Base-by-base conservation (phyloP, 2,888 invertebrate genomes). In the Tachina grossa region DNA sequence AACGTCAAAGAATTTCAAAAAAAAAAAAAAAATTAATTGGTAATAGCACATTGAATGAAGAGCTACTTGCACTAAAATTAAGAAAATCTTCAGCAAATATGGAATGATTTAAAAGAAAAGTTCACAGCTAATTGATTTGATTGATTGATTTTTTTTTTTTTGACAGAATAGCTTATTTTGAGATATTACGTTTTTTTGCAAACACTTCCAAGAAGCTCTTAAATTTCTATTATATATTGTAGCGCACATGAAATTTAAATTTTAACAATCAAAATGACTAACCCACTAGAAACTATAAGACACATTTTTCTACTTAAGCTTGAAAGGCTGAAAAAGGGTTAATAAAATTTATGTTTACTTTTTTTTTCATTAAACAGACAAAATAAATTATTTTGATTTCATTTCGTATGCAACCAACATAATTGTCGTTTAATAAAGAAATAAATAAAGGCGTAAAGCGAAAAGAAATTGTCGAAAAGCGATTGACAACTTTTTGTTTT, bases 351-450 rank as follows among this genome's bases (percentile, higher is more conserved):
- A 77, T 71, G 71, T 31, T 31, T 31, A 39, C n/a, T n/a, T n/a
- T 39, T 55, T 65, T 77, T 55, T 41, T 57, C 31, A 68, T 41
- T 51, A 72, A 77, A 76, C 63, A 71, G 16, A 5, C 53, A 55
- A 72, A 66, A 61, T 47, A 63, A 65, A 57, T 49, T 69, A 11
- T 57, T 68, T 63, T 69, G 49, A 63, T 51, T 65, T 22, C 55
- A 78, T 78, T 85, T 69, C 5, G 78, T 85, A 85, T 85, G 69
- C 85, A 69, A 31, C 45, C 47, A 66, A 22, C 57, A 68, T 59
- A 65, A 47, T 66, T 55, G 49, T 39, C 47, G 55, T 65, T 76
- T 69, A 83, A 65, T 71, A 72, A 83, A 71, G 14, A 65, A 83
- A 72, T 22, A 49, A 81, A 72, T 59, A 68, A 47, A 83, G 19